A percentile compares a stretch with the other conserved stretches of the same genome.
Evolutionary conservation across 2,797 vertebrate genomes (phyloP).

Genomic region (Malurus leucopterus): DNA sequence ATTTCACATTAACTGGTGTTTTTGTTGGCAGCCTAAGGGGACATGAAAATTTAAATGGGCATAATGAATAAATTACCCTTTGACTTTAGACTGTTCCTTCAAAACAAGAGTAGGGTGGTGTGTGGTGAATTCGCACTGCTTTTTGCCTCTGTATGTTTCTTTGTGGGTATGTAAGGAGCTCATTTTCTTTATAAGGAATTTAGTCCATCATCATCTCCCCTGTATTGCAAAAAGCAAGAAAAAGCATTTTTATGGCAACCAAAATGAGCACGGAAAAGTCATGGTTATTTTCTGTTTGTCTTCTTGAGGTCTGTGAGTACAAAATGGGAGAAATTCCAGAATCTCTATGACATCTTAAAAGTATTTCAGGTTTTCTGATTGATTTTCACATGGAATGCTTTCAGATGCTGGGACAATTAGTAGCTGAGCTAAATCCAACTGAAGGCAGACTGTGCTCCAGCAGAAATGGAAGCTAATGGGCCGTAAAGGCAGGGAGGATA

Average conservation of each 20-base stretch:
- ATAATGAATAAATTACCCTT: background rate
- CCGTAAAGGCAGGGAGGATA: rapidly evolving
- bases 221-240: background rate
- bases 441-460: background rate
- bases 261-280: background rate
- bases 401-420: background rate
- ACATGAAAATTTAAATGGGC: background rate
- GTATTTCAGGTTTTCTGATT: background rate
- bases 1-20: background rate
- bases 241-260: background rate
- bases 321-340: background rate
- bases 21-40: background rate
- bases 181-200: background rate
- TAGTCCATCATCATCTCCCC: background rate
- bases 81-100: background rate
- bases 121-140: background rate
- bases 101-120: background rate
- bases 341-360: background rate
- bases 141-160: background rate
- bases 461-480: background rate
- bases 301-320: background rate
- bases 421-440: background rate
- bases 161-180: background rate
- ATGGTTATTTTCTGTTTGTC: background rate
- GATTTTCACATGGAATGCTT: background rate